Evolutionary conservation across 2,888 invertebrate genomes (phyloP), one percentile per base, ranked within the genome.

Genomic region (Drosophila bunnanda): DNA sequence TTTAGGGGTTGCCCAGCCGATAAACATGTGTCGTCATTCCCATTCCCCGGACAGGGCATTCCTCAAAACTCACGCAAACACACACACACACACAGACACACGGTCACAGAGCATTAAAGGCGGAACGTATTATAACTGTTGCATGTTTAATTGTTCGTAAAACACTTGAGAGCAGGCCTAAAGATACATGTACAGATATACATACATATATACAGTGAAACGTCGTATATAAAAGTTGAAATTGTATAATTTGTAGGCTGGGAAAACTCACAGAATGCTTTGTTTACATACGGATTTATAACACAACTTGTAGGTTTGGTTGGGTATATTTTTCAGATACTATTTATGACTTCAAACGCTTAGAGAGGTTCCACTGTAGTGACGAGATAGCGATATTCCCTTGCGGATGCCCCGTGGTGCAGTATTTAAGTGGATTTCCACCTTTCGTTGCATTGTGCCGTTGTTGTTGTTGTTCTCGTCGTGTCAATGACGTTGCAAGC

Each of bases 381-480:
- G 25, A 25, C n/a, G 41, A 34, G 46, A 61, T 64, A 38, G 64
- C 64, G 48, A 72, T 73, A 52, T 52, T 52, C 66, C 52, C 50
- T 67, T 38, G 34, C 17, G 66, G 58, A 70, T 65, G 60, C 73
- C 74, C 77, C 70, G 62, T 46, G 70, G 68, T 44, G 76, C 56
- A 30, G 73, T 56, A 72, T 79, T 79, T 87, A 85, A 85, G 85
- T 85, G 85, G 88, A 85, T 85, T 85, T 88, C 81, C 85, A 88
- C 88, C 80, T 86, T 80, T 82, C 74, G 54, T 72, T 69, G 71
- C 80, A 75, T 62, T 32, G 54, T 30, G 75, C 74, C 64, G 53
- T 41, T 55, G 34, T 28, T 71, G 39, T 50, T 61, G 46, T 56
- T 64, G 59, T 61, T 65, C 36, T 73, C 60, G 76, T 56, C 65